Evolutionary conservation across 2,888 invertebrate genomes (phyloP).

Genomic region (Ceratothoa steindachneri): DNA sequence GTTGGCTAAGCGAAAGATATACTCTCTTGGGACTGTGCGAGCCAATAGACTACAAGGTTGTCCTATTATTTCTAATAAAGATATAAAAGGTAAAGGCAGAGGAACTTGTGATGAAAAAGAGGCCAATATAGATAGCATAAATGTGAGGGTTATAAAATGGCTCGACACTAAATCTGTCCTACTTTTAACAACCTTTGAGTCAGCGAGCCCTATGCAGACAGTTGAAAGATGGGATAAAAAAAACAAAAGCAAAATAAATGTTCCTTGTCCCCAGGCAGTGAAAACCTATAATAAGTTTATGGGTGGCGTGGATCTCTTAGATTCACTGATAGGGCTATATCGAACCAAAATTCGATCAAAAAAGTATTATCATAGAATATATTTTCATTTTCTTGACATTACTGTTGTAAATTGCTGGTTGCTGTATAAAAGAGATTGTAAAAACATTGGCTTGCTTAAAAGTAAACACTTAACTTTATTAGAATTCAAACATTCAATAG

Average conservation of each 20-base stretch:
- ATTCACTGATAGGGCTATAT: not conserved
- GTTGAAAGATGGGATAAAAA: slow-evolving; percentile 1
- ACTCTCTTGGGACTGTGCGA: not conserved
- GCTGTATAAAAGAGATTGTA: not conserved
- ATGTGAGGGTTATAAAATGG: not conserved
- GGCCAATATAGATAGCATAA: not conserved
- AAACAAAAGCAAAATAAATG: not conserved
- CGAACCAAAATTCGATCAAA: not conserved
- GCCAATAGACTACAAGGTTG: not conserved
- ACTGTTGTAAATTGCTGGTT: not conserved
- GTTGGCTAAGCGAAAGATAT: slow-evolving; percentile 6
- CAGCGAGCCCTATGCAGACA: not conserved
- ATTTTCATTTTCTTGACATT: not conserved
- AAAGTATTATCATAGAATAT: slow-evolving; percentile 1
- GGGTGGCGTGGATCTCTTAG: slow-evolving; percentile 2
- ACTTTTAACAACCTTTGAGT: not conserved
- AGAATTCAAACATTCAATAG: not conserved
- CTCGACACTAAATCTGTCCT: not conserved
- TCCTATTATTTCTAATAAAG: not conserved
- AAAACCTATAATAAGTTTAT: not conserved
- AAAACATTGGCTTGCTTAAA: not conserved
- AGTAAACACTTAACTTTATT: not conserved
- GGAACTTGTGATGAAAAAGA: not conserved
- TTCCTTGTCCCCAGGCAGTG: not conserved
- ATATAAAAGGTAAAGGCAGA: not conserved